These are phyloP conservation scores for Cervus canadensis DNA, from an alignment of 2,113 vertebrate genomes.

Conservation along the genomic window DNA sequence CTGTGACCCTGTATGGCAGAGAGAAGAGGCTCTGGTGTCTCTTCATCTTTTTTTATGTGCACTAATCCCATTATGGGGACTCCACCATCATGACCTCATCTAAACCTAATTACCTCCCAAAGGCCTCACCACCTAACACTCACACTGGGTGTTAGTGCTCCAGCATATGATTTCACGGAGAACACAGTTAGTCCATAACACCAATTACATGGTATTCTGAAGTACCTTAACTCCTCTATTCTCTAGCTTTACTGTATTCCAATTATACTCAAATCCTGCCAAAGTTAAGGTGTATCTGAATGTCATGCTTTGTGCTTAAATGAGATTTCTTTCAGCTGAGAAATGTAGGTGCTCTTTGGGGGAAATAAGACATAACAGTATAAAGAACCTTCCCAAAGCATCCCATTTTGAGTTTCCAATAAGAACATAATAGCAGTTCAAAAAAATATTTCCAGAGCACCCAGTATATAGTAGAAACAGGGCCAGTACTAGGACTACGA, in stretches of 20 bases:
- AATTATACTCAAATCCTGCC: neutral
- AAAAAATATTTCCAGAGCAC: neutral
- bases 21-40: neutral
- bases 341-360: neutral
- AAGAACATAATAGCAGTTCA: neutral
- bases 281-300: neutral
- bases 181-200: neutral
- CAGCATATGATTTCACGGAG: neutral
- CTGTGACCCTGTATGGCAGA: neutral
- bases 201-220: neutral
- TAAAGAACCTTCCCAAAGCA: neutral
- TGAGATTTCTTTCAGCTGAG: neutral
- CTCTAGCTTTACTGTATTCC: neutral
- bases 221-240: neutral
- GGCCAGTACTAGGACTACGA: neutral
- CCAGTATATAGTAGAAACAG: neutral
- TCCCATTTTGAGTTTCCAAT: neutral
- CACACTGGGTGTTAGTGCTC: neutral
- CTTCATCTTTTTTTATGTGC: neutral
- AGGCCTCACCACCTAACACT: neutral
- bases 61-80: neutral
- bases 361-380: neutral
- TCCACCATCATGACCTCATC: neutral
- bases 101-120: neutral
- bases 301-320: neutral